Percentiles rank a stretch among this genome's conserved stretches.
Conservation (phyloP, 64 coral and sea anemone genomes). For the Montipora foliosa region DNA sequence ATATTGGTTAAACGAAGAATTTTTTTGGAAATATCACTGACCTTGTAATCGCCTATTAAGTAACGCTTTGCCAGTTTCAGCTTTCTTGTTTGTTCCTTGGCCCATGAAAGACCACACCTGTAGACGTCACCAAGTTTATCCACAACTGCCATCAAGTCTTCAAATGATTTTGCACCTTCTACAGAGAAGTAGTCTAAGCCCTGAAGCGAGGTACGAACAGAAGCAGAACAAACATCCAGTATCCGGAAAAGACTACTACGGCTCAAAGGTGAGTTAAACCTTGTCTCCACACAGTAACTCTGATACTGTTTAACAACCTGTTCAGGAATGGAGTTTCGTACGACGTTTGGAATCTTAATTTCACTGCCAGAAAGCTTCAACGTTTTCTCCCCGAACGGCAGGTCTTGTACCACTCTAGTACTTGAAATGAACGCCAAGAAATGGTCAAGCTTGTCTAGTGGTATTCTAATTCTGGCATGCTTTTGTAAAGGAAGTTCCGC, state of each 20-base stretch:
- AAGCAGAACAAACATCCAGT: constrained; percentile 45
- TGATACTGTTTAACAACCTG: constrained; percentile 47
- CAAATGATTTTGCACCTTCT: background rate
- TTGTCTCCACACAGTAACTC: constrained; percentile 41
- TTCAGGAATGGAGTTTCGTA: constrained; percentile 31
- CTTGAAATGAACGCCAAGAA: constrained; percentile 56
- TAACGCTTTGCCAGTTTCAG: background rate
- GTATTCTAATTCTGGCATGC: background rate
- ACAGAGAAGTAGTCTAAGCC: background rate
- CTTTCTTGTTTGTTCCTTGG: background rate
- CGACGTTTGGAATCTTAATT: constrained; percentile 43
- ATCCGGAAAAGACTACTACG: constrained; percentile 18
- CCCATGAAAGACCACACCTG: background rate
- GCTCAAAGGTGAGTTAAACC: constrained; percentile 23
- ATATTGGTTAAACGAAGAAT: background rate
- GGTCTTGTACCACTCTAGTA: constrained; percentile 14
- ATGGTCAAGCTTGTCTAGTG: background rate
- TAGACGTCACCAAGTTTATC: background rate
- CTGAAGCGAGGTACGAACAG: background rate
- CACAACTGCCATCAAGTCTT: background rate
- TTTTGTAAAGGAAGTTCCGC: too few relatives aligned
- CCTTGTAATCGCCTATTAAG: background rate
- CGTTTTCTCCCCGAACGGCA: constrained; percentile 55
- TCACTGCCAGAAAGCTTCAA: constrained; percentile 16
- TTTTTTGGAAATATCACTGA: background rate